Conservation (phyloP, 2,888 invertebrate species). For the Euplexia lucipara region DNA sequence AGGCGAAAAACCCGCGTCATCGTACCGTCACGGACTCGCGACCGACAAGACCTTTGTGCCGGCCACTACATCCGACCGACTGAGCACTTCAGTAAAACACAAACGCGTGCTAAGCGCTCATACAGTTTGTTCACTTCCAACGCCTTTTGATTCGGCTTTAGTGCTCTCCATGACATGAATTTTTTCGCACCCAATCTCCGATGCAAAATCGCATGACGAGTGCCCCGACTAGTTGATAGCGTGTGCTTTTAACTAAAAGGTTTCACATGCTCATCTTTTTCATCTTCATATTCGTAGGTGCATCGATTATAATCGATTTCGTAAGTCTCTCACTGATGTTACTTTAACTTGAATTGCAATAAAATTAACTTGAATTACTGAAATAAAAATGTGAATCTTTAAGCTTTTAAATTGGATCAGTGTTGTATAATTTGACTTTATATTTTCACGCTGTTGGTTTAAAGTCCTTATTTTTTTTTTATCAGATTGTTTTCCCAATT, state of each 20-base stretch:
- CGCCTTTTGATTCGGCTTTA: constrained; percentile 56
- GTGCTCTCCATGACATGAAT: constrained; percentile 48
- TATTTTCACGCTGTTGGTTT: constrained; percentile 19
- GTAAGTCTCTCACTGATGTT: constrained; percentile 28
- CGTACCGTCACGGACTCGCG: constrained; percentile 44
- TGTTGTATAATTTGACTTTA: constrained; percentile 45
- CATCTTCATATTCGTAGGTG: constrained; percentile 22
- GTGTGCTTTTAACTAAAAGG: constrained; percentile 48
- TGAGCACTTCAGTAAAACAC: constrained; percentile 39
- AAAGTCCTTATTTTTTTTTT: constrained; percentile 24
- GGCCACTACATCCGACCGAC: constrained; percentile 41
- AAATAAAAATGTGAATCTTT: constrained; percentile 40
- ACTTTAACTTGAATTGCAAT: constrained; percentile 36
- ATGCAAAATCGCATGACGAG: constrained; percentile 50
- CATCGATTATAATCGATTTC: constrained; percentile 32
- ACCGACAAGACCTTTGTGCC: constrained; percentile 60
- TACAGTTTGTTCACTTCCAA: constrained; percentile 51
- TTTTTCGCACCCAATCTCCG: constrained; percentile 46
- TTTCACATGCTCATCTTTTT: constrained; percentile 26
- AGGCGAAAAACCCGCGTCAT: constrained; percentile 64
- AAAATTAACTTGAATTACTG: constrained; percentile 47
- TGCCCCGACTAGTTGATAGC: constrained; percentile 38
- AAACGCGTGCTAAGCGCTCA: constrained; percentile 51
- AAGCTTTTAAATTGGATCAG: constrained; percentile 51
- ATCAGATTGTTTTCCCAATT: constrained; percentile 24